Evolutionary conservation across 2,113 vertebrate genomes (phyloP), one percentile per base, ranked within the genome.

Genomic region (Gasterosteus aculeatus): DNA sequence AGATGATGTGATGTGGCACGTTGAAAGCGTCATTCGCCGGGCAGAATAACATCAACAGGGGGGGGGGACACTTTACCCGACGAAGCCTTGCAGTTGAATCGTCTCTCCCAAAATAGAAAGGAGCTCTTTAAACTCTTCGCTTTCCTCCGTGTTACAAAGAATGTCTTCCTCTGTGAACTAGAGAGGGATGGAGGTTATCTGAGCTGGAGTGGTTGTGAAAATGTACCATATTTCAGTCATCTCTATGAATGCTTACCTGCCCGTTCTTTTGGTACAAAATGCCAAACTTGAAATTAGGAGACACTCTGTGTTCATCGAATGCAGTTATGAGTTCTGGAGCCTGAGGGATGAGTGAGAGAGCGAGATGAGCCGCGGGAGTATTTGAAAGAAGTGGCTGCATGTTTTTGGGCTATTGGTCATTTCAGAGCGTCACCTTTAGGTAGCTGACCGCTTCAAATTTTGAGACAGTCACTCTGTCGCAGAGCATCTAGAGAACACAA

Each of bases 91-190:
- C 54, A 98, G 93, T 72, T 94, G 90, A 76, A 97, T 87, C 0
- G 92, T 95, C 66, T 96, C 95, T 39, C 96, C 96, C 86, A 97
- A 88, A 81, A 97, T 91, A 33, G 95, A 93, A 61, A 98, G 89
- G 82, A 98, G 96, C 51, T 96, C 95, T 58, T 93, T 85, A 77
- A 98, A 97, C 73, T 93, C 95, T 31, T 94, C 87, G 83, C 95
- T 97, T 83, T 98, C 96, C 58, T 96, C 93, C 9, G 91, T 95
- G 89, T 98, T 98, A 80, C 95, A 90, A 53, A 97, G 95, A 75
- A 98, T 94, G 47, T 97, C 95, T 83, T 96, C 94, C 78, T 98
- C 96, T 0, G 95, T 96, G 1, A 95, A 87, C 96, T 98, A 70
- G 67, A 72, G 78, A 88, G 12, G 87, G 46, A 88, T 3, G 42